Evolutionary conservation across 2,888 invertebrate species (phyloP).

Genomic region (Eupithecia tripunctaria): DNA sequence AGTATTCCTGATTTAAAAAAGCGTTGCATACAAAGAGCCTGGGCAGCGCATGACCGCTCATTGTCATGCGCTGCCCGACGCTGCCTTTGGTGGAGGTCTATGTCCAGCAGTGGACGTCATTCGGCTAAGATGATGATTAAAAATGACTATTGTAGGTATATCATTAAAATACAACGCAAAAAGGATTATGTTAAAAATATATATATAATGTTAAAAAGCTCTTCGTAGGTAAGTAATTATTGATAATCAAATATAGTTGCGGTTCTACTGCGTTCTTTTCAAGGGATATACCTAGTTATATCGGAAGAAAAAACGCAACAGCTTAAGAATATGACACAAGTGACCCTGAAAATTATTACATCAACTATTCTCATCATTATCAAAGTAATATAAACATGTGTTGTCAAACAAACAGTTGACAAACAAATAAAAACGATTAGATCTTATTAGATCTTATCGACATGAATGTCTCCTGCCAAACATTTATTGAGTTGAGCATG

Average conservation of each 20-base stretch:
- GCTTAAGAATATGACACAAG: not conserved
- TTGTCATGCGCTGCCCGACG: no score
- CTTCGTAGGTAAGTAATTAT: no score
- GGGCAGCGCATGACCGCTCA: not conserved
- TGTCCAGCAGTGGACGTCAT: not conserved
- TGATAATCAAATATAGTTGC: not conserved
- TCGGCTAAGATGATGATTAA: not conserved
- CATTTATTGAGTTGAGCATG: not conserved
- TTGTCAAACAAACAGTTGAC: not conserved
- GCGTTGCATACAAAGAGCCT: not conserved
- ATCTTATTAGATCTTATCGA: not conserved
- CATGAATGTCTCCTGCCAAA: not conserved
- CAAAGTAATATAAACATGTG: not conserved
- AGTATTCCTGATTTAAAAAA: no score
- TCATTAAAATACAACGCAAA: no score
- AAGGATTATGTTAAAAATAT: not conserved
- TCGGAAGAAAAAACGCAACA: no score
- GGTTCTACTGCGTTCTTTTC: not conserved
- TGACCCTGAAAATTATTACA: constrained; percentile 20
- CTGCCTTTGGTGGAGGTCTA: not conserved
- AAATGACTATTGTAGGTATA: not conserved
- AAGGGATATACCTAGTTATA: not conserved
- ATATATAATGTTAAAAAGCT: no score
- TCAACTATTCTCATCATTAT: not conserved
- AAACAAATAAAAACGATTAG: not conserved